A percentile compares a stretch with the other conserved stretches of the same genome.
Conservation (phyloP, 2,113 vertebrate species). For the Melanerpes aurifrons region DNA sequence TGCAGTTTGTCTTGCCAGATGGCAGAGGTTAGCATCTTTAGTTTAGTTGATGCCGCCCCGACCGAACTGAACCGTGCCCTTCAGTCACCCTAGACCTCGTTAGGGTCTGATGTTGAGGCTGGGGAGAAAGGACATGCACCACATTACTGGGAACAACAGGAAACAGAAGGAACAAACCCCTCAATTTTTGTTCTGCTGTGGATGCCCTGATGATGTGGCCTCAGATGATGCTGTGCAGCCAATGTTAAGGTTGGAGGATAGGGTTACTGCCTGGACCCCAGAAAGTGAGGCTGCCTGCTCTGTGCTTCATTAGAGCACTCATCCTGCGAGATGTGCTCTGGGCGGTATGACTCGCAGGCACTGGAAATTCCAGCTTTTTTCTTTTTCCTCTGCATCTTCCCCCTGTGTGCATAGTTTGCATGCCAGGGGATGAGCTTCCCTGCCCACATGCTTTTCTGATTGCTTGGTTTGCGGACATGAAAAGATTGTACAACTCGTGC, state of each 20-base stretch:
- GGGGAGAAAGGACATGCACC: neutral
- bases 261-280: neutral
- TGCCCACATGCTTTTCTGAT: neutral
- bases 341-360: neutral
- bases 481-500: neutral
- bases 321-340: neutral
- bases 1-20: neutral
- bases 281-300: neutral
- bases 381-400: neutral
- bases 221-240: neutral
- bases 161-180: neutral
- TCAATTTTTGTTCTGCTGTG: neutral
- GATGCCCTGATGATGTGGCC: neutral
- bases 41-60: neutral
- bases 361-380: slow-evolving; percentile 28
- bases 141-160: neutral
- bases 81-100: neutral
- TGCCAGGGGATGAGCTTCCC: slow-evolving; percentile 9
- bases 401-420: neutral
- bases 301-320: neutral
- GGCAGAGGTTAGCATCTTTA: neutral
- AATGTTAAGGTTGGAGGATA: accelerated
- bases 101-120: neutral
- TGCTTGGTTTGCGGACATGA: neutral
- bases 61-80: neutral